Evolutionary conservation across 2,113 vertebrate species (phyloP).

Genomic region (Tachysurus fulvidraco): DNA sequence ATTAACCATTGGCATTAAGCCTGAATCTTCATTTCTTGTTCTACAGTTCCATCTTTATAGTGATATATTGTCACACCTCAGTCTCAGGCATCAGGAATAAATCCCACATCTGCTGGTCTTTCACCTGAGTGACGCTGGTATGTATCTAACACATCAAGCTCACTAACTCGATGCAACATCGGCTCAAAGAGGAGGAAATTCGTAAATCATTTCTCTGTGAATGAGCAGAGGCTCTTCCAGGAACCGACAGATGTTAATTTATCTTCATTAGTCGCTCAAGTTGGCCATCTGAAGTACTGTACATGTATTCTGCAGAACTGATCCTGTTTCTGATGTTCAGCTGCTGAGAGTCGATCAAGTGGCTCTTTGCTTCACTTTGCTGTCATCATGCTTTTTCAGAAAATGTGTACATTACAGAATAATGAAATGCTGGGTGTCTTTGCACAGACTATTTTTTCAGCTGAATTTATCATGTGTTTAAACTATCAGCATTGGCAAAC

Average conservation of each 20-base stretch:
- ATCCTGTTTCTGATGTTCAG: slow-evolving; percentile 9
- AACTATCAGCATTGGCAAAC: background rate
- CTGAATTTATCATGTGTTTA: background rate
- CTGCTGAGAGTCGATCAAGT: background rate
- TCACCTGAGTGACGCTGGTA: background rate
- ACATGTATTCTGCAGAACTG: background rate
- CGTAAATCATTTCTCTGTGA: slow-evolving; percentile 20
- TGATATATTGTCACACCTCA: background rate
- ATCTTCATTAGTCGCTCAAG: slow-evolving; percentile 17
- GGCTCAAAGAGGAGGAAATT: background rate
- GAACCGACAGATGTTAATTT: slow-evolving; percentile 16
- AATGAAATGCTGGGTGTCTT: background rate
- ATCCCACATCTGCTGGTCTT: slow-evolving; percentile 14
- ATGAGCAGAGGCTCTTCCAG: background rate
- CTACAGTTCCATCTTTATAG: background rate
- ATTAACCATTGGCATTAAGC: background rate
- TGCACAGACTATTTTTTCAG: background rate
- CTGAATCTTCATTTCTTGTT: background rate
- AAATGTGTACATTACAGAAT: background rate
- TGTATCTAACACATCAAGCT: background rate
- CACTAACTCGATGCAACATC: background rate
- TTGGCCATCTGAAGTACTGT: background rate
- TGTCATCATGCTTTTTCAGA: background rate
- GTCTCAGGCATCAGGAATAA: background rate
- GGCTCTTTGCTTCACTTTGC: background rate